Evolutionary conservation across 2,797 vertebrate genomes (phyloP), one percentile per base, ranked within the genome.

Genomic region (Streptopelia turtur): DNA sequence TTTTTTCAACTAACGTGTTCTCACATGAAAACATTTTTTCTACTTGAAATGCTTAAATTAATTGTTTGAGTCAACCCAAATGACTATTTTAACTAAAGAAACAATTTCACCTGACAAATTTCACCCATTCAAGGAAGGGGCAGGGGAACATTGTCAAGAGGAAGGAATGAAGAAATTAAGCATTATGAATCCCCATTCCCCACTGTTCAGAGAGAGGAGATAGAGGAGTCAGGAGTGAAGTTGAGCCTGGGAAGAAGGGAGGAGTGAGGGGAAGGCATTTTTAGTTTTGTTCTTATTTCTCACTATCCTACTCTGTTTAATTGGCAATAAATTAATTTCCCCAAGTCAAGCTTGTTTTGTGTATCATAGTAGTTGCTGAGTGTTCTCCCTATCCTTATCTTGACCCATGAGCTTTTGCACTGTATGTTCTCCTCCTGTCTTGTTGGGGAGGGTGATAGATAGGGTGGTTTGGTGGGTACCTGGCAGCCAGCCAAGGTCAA

Each of bases 251-350:
- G 31, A 43, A 55, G 41, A 79, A 79, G 9, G 5, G 15, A 80
- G 4, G 11, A 3, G 3, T 35, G 11, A 4, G 4, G 4, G 7
- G 4, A 37, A 53, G 31, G 6, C 10, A 5, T 1, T 18, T 84
- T 47, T 47, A 80, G 65, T 47, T 27, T 27, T 16, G 11, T 60
- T 72, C 7, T 69, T 56, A 20, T 25, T 90, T 83, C 28, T 24
- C 28, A 64, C 23, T 60, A 60, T 2, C 5, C 11, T 64, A 15
- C 4, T 11, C 7, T 49, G 4, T 65, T 90, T 72, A 64, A 60
- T 30, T 70, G 10, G 9, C 11, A 74, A 14, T 22, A 56, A 47
- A 30, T 16, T 50, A 13, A 52, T 65, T 65, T 74, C 10, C 47
- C 23, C 27, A 74, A 41, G 21, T 1, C 33, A 6, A 60, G 3